These are phyloP conservation scores for Hipparchia semele DNA, from an alignment of 2,888 invertebrate genomes.

Conservation along the genomic window DNA sequence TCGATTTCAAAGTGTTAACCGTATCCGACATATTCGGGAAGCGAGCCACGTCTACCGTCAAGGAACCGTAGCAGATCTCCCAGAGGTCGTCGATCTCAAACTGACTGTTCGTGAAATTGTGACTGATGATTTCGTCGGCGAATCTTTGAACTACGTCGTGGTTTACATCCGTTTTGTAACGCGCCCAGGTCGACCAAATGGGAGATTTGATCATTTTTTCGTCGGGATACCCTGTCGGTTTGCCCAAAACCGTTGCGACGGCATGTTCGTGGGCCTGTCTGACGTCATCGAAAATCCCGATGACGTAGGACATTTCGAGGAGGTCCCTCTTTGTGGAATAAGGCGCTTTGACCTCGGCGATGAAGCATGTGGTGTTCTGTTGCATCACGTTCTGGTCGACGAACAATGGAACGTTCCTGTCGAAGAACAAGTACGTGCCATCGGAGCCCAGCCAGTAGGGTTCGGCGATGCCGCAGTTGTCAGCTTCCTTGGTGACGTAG, in stretches of 20 bases:
- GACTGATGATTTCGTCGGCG: constrained; percentile 73
- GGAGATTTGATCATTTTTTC: constrained; percentile 82
- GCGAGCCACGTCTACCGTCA: constrained; percentile 71
- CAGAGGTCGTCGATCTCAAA: constrained; percentile 86
- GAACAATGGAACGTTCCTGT: constrained; percentile 85
- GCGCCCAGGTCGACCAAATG: constrained; percentile 87
- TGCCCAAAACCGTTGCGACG: constrained; percentile 81
- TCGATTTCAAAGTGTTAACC: constrained; percentile 60
- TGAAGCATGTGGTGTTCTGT: constrained; percentile 77
- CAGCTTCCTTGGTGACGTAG: constrained; percentile 82
- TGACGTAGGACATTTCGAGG: constrained; percentile 79
- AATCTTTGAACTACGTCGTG: constrained; percentile 75
- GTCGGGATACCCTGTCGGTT: constrained; percentile 83
- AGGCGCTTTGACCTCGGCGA: constrained; percentile 73
- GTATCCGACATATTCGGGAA: constrained; percentile 82
- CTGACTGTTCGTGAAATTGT: constrained; percentile 80
- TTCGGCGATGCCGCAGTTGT: constrained; percentile 83
- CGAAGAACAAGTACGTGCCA: constrained; percentile 85
- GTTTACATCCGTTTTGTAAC: constrained; percentile 80
- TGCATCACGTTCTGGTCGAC: constrained; percentile 83
- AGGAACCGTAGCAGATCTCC: constrained; percentile 85
- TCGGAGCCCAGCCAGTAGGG: constrained; percentile 87
- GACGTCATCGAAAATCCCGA: constrained; percentile 84
- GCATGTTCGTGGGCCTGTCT: constrained; percentile 84
- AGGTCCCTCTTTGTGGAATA: constrained; percentile 68